Percentiles rank a stretch among this genome's conserved stretches.
These are phyloP conservation scores for Carcharodon carcharias DNA, from an alignment of 2,797 vertebrate species.

Conservation along the genomic window DNA sequence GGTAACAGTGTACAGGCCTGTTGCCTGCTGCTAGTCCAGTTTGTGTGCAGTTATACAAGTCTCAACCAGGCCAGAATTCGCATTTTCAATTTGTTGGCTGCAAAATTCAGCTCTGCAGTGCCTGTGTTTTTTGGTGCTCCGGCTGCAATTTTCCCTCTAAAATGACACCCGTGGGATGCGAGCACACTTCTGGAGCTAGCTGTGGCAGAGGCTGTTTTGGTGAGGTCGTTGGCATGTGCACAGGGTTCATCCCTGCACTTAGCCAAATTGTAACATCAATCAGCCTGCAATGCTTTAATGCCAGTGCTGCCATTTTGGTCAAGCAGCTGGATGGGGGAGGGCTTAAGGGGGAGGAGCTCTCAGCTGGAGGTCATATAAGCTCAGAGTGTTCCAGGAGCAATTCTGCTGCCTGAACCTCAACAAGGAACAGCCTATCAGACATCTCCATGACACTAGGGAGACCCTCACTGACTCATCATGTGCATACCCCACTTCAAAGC, in stretches of 20 bases:
- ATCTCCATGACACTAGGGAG: too few species aligned
- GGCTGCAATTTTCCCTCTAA: neutral
- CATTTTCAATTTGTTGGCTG: neutral
- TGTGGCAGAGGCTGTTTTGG: neutral
- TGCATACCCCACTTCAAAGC: too few species aligned
- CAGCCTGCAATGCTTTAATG: neutral
- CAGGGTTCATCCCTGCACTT: neutral
- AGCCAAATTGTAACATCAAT: neutral
- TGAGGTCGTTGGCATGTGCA: neutral
- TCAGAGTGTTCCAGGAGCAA: too few species aligned
- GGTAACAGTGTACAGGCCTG: neutral
- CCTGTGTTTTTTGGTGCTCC: neutral
- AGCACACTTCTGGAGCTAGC: neutral
- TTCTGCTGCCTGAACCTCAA: too few species aligned
- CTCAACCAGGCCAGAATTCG: neutral
- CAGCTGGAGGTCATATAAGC: too few species aligned
- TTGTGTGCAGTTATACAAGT: neutral
- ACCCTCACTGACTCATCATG: too few species aligned
- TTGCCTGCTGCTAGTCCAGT: too few species aligned
- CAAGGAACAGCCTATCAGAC: too few species aligned
- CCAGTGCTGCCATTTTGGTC: neutral
- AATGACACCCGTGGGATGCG: neutral
- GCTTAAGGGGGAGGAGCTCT: too few species aligned
- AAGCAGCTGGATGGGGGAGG: too few species aligned
- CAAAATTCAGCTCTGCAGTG: neutral